Evolutionary conservation across 2,888 invertebrate genomes (phyloP).

Genomic region (Philopedon plagiatum): DNA sequence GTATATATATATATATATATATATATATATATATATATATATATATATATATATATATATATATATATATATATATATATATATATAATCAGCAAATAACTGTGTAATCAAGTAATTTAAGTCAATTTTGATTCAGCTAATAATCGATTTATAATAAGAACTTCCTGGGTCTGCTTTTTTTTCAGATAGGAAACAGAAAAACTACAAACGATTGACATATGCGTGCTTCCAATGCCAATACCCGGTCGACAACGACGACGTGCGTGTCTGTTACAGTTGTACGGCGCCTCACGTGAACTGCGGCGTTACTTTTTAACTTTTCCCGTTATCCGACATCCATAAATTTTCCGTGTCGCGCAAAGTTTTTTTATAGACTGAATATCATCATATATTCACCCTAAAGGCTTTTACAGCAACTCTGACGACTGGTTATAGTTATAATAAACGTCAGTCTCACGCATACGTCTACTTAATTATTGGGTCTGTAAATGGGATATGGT

Average conservation of each 20-base stretch:
- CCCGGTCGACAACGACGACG: constrained; percentile 34
- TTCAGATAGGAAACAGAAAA: no score
- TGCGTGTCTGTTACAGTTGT: constrained; percentile 56
- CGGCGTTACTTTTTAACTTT: constrained; percentile 44
- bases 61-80: no score
- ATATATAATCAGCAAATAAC: no score
- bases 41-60: no score
- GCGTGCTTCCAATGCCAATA: constrained; percentile 58
- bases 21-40: no score
- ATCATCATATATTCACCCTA: constrained; percentile 43
- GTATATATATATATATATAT: no score
- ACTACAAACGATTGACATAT: constrained; percentile 34
- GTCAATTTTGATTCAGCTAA: no score
- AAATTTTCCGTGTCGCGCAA: constrained; percentile 42
- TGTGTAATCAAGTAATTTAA: no score
- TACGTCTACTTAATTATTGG: constrained; percentile 14
- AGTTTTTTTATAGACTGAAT: constrained; percentile 23
- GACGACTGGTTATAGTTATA: constrained; percentile 25
- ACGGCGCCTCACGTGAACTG: constrained; percentile 61
- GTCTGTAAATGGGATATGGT: not conserved
- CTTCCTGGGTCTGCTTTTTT: no score
- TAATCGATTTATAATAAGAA: no score
- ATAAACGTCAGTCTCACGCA: constrained; percentile 24
- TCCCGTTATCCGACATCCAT: constrained; percentile 47
- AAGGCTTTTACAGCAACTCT: constrained; percentile 13